phyloP scores from a whole-genome alignment of 2,888 invertebrate genomes.

The Leptinotarsa juncta region DNA sequence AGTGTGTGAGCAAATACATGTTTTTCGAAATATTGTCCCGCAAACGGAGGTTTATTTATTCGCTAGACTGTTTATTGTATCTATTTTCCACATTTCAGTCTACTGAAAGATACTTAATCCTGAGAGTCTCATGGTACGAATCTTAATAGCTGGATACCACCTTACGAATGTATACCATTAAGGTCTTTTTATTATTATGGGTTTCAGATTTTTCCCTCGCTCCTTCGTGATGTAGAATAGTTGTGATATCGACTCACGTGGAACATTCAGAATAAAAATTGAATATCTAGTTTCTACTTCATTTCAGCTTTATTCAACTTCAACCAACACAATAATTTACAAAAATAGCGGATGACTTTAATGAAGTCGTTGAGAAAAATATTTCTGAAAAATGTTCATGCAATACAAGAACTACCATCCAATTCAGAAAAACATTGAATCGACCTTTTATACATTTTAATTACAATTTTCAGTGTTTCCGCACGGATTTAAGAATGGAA shows the following conservation, averaged over 20 bases:
- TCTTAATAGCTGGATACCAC: constrained; percentile 7
- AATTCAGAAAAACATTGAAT: no score
- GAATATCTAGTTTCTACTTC: no score
- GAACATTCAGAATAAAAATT: no score
- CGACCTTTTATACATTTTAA: no score
- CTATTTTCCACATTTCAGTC: constrained; percentile 1
- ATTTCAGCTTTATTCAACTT: no score
- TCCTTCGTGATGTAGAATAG: background rate
- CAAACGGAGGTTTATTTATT: constrained; percentile 4
- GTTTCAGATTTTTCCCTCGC: background rate
- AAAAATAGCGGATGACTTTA: no score
- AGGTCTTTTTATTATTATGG: constrained; percentile 5
- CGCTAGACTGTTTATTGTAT: constrained; percentile 6
- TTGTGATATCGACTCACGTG: background rate
- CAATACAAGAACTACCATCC: no score
- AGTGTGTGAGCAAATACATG: constrained; percentile 31
- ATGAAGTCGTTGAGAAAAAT: no score
- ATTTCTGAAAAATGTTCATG: no score
- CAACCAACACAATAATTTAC: no score
- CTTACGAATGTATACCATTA: constrained; percentile 8
- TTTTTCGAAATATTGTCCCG: constrained; percentile 24
- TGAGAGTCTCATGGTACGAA: background rate
- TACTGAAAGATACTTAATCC: background rate
- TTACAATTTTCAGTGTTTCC: no score
- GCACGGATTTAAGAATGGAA: no score